phyloP scores from a whole-genome alignment of 1,140 invertebrate species.

The Chironomus striatipennis region DNA sequence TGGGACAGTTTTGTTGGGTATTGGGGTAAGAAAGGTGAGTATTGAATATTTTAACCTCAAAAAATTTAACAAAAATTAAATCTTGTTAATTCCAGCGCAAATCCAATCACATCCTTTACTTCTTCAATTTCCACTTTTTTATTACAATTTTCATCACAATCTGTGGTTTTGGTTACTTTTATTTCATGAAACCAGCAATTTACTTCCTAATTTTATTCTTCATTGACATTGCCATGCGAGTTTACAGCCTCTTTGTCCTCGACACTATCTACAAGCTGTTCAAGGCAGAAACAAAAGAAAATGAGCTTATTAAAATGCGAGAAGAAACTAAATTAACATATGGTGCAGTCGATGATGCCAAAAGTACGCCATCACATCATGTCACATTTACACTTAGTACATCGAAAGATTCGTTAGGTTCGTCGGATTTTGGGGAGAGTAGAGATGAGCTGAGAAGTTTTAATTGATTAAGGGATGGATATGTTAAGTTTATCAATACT shows the following conservation, averaged over 20 bases:
- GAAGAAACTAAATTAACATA: background rate
- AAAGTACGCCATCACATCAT: conserved; percentile 7
- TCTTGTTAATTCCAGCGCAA: background rate
- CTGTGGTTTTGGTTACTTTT: background rate
- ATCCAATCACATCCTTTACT: background rate
- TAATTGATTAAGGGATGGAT: too few relatives aligned
- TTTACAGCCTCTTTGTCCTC: background rate
- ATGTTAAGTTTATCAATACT: too few relatives aligned
- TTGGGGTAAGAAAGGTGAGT: background rate
- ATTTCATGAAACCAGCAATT: background rate
- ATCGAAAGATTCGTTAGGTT: background rate
- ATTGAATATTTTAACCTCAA: background rate
- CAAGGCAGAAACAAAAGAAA: background rate
- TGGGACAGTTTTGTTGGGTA: background rate
- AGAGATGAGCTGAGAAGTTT: background rate
- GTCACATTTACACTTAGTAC: background rate
- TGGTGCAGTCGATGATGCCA: background rate
- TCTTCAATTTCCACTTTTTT: background rate
- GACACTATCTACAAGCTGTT: background rate
- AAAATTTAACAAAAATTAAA: too few relatives aligned
- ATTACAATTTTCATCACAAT: background rate
- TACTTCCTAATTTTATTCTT: background rate
- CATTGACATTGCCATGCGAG: background rate
- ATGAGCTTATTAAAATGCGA: background rate
- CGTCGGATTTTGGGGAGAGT: background rate